Evolutionary conservation across 2,797 vertebrate genomes (phyloP).

Genomic region (Lutjanus argentimaculatus): DNA sequence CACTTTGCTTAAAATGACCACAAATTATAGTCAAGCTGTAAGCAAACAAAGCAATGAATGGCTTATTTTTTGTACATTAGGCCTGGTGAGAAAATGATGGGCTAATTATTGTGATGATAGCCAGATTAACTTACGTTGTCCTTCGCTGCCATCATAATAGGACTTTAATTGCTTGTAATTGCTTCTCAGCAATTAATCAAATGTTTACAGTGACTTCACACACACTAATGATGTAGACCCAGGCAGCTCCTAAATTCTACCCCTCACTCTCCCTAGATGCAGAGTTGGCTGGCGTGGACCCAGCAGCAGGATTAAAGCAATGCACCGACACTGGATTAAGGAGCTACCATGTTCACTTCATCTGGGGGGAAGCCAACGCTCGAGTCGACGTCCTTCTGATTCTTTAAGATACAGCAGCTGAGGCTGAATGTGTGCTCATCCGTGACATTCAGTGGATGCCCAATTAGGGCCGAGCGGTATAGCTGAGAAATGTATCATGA

Average conservation of each 20-base stretch:
- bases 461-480: too few species aligned
- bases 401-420: not conserved
- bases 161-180: conserved; percentile 81
- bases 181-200: conserved; percentile 75
- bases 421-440: not conserved
- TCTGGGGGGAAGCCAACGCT: conserved; percentile 19
- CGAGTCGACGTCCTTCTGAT: conserved; percentile 15
- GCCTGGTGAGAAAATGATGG: conserved; percentile 45
- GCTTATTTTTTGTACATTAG: conserved; percentile 13
- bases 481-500: too few species aligned
- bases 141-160: conserved; percentile 75
- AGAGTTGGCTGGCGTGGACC: conserved; percentile 41
- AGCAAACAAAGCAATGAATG: conserved; percentile 38
- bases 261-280: conserved; percentile 9
- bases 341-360: conserved; percentile 44
- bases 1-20: not conserved
- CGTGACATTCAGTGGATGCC: not conserved
- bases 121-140: conserved; percentile 72
- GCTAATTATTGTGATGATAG: conserved; percentile 73
- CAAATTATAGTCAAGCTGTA: conserved; percentile 10
- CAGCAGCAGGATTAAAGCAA: conserved; percentile 58
- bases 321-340: conserved; percentile 59
- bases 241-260: conserved; percentile 33
- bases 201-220: conserved; percentile 76
- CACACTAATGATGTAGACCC: conserved; percentile 46